Conservation (phyloP, 1,140 invertebrate species). For the Ceratosolen fusciceps region DNA sequence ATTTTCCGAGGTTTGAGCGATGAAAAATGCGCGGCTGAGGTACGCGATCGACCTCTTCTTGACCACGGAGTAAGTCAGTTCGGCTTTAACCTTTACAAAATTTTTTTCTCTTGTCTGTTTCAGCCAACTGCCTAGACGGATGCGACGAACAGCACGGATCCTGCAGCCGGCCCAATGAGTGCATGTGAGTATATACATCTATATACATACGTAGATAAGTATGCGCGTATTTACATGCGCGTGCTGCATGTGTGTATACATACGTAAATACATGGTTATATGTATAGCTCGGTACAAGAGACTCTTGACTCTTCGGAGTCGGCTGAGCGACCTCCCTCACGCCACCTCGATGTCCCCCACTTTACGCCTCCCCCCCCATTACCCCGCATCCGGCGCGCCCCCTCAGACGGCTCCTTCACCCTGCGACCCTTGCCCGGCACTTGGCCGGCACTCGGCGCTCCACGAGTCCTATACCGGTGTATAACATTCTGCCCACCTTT, state of each 20-base stretch:
- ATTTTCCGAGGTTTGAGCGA: neutral
- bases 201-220: slow-evolving; percentile 13
- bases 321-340: neutral
- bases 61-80: neutral
- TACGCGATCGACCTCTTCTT: slow-evolving; percentile 69
- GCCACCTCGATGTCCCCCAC: neutral
- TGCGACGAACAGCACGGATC: slow-evolving; percentile 91
- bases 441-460: neutral
- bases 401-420: neutral
- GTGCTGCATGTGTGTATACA: neutral
- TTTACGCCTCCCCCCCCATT: neutral
- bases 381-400: neutral
- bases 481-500: slow-evolving; percentile 42
- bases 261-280: neutral
- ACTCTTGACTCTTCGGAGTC: neutral
- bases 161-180: slow-evolving; percentile 93
- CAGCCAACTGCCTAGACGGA: slow-evolving; percentile 92
- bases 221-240: neutral
- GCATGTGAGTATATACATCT: slow-evolving; percentile 86
- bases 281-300: slow-evolving; percentile 1
- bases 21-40: slow-evolving; percentile 54
- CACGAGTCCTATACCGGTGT: slow-evolving; percentile 36
- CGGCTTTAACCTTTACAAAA: slow-evolving; percentile 48
- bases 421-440: neutral
- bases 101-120: slow-evolving; percentile 76